A percentile compares a stretch with the other conserved stretches of the same genome.
phyloP scores from a whole-genome alignment of 2,797 vertebrate genomes.

The Microcaecilia unicolor region DNA sequence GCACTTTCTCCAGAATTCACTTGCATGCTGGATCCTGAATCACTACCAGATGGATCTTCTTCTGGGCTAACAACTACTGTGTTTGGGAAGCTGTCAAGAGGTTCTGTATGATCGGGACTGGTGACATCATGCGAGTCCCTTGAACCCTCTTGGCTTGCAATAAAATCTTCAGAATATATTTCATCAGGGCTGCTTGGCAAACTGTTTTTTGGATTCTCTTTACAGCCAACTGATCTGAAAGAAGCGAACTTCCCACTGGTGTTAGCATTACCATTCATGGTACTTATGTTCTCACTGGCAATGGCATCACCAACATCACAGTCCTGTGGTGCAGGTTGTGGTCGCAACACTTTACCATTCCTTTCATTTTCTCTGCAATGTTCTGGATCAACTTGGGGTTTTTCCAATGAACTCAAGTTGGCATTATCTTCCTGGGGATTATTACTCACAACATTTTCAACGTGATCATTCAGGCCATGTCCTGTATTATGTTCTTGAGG shows the following conservation, averaged over 20 bases:
- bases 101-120: constrained; percentile 47
- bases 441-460: not conserved
- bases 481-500: not conserved
- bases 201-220: constrained; percentile 15
- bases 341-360: constrained; percentile 16
- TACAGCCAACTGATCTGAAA: no score
- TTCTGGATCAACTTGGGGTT: not conserved
- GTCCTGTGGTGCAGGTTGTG: constrained; percentile 25
- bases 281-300: not conserved
- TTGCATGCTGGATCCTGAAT: constrained; percentile 23
- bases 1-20: constrained; percentile 34
- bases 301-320: constrained; percentile 12
- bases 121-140: constrained; percentile 70
- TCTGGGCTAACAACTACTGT: constrained; percentile 22
- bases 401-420: not conserved
- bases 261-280: no score
- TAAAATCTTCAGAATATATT: constrained; percentile 45
- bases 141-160: constrained; percentile 39
- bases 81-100: constrained; percentile 44
- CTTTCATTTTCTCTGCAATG: not conserved
- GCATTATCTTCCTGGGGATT: not conserved
- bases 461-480: rapidly evolving
- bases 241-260: no score
- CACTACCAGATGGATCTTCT: constrained; percentile 4
- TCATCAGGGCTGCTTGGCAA: constrained; percentile 31